Percentiles rank a stretch among this genome's conserved stretches.
Conservation (phyloP, 2,797 vertebrate species). For the Lutjanus campechanus region DNA sequence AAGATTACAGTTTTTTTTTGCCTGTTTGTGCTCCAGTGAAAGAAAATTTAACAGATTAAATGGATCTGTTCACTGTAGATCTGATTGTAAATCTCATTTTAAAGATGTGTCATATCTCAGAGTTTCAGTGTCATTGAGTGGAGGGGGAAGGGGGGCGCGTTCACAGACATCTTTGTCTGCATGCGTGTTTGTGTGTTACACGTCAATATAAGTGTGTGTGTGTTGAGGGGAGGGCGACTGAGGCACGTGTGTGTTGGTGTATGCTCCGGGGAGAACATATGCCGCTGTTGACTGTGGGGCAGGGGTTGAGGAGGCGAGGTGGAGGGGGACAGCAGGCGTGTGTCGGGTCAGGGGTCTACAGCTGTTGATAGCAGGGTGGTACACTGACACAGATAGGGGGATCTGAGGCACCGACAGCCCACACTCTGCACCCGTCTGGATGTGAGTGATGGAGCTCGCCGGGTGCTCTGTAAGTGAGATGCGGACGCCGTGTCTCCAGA, state of each 20-base stretch:
- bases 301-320: not conserved
- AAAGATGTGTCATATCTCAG: not conserved
- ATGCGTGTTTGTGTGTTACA: slow-evolving; percentile 23
- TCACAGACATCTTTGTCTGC: slow-evolving; percentile 35
- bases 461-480: slow-evolving; percentile 66
- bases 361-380: slow-evolving; percentile 82
- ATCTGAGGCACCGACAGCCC: slow-evolving; percentile 59
- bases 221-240: slow-evolving; percentile 32
- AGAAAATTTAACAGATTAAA: not conserved
- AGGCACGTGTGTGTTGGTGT: slow-evolving; percentile 74
- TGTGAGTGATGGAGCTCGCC: slow-evolving; percentile 62
- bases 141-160: not conserved
- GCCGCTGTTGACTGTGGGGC: slow-evolving; percentile 64
- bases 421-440: slow-evolving; percentile 45
- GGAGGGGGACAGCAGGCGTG: slow-evolving; percentile 76
- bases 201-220: slow-evolving; percentile 46
- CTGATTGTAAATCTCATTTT: no score
- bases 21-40: not conserved
- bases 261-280: slow-evolving; percentile 83
- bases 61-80: no score
- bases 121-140: not conserved
- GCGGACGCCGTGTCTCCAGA: slow-evolving; percentile 42
- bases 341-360: slow-evolving; percentile 85
- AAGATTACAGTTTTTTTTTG: not conserved
- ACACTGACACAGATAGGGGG: slow-evolving; percentile 76